Evolutionary conservation across 2,888 invertebrate species (phyloP).

Genomic region (Neoascia interrupta): DNA sequence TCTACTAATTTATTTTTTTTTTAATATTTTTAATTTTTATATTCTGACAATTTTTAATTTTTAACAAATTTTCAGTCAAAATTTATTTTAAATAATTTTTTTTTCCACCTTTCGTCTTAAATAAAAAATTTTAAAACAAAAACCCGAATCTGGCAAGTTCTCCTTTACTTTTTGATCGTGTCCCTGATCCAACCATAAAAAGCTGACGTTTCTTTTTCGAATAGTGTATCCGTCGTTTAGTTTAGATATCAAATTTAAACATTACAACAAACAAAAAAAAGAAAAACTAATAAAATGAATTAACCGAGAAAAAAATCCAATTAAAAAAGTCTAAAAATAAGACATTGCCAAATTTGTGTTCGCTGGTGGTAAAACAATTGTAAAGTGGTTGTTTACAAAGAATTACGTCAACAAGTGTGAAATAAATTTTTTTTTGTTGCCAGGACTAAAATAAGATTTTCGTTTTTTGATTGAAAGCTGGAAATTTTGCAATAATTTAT

Average conservation of each 20-base stretch:
- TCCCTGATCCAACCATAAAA: conserved; percentile 59
- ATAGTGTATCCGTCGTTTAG: conserved; percentile 41
- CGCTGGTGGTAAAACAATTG: conserved; percentile 1
- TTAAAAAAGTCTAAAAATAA: conserved; percentile 30
- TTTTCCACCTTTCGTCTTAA: conserved; percentile 16
- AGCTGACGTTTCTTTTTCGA: conserved; percentile 45
- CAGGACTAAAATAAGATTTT: no score
- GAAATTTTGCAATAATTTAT: no score
- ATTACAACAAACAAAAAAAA: conserved; percentile 2
- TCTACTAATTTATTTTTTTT: conserved; percentile 12
- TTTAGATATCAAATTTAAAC: conserved; percentile 50
- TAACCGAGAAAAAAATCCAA: conserved; percentile 1
- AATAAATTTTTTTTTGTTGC: background rate
- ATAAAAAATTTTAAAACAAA: conserved; percentile 18
- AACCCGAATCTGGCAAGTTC: no score
- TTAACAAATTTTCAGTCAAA: conserved; percentile 21
- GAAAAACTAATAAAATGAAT: conserved; percentile 27
- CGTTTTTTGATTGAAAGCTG: no score
- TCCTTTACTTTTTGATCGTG: conserved; percentile 9
- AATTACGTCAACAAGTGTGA: no score
- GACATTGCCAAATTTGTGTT: conserved; percentile 19
- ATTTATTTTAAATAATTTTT: conserved; percentile 14
- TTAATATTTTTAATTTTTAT: background rate
- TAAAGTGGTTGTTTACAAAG: conserved; percentile 43
- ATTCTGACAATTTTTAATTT: background rate